Evolutionary conservation across 2,113 vertebrate genomes (phyloP).

Genomic region (Gyps fulvus): DNA sequence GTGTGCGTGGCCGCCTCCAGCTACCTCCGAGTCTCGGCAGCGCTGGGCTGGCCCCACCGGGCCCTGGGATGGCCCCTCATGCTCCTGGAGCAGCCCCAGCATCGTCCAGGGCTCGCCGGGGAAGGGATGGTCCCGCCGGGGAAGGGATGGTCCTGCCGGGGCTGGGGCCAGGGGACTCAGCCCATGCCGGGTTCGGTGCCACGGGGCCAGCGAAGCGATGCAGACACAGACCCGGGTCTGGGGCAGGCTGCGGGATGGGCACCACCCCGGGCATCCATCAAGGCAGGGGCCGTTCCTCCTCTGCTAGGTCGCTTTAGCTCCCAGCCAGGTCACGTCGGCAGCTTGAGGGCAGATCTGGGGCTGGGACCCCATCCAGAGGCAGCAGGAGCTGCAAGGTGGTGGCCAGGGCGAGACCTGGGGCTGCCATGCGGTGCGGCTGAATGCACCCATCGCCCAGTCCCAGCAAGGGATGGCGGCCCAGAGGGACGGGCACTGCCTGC

Average conservation of each 20-base stretch:
- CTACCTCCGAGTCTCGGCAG: rapidly evolving
- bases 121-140: neutral
- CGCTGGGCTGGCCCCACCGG: neutral
- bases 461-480: neutral
- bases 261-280: neutral
- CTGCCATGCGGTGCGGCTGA: neutral
- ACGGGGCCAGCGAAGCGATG: rapidly evolving
- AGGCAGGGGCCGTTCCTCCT: neutral
- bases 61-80: rapidly evolving
- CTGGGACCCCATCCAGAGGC: neutral
- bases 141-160: too few relatives aligned
- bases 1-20: rapidly evolving
- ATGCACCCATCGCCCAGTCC: rapidly evolving
- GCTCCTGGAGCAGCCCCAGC: neutral
- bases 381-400: neutral
- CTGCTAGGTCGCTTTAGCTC: neutral
- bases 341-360: neutral
- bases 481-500: neutral
- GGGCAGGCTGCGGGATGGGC: neutral
- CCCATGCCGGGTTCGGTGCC: rapidly evolving
- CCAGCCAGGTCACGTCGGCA: rapidly evolving
- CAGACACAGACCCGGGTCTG: neutral
- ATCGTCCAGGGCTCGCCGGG: rapidly evolving
- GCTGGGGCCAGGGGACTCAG: neutral
- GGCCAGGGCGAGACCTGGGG: neutral